Evolutionary conservation across 1,140 invertebrate species (phyloP), one percentile per base, ranked within the genome.

Genomic region (Bombus terrestris): DNA sequence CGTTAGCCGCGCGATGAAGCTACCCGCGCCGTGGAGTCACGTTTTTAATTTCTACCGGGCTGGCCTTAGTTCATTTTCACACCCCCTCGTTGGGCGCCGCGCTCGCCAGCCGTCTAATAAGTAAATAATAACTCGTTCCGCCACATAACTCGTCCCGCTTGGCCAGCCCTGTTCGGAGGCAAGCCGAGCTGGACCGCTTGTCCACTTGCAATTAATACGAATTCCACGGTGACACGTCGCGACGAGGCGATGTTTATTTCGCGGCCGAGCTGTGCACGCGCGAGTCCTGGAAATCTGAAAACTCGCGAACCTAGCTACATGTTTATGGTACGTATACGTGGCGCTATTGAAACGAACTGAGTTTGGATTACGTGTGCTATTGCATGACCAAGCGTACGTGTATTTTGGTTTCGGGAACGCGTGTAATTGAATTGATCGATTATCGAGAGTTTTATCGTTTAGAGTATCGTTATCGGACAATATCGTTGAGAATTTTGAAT

Each of bases 31-130:
- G 86, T 81, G 78, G 86, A 92, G 92, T 92, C 92, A 92, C 92
- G 92, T 92, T 92, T 92, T 92, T 92, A 92, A 92, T 92, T 92
- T 92, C 92, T 92, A 90, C 76, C 88, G 28, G 39, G 83, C 83
- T 78, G 91, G 86, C 80, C 87, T 92, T 91, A 92, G 85, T 92
- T 92, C 89, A 92, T 92, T 92, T 92, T 92, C 91, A 92, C 91
- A 92, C 91, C 91, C 91, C 79, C 83, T 71, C 87, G 41, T 80
- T 77, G 64, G 77, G 72, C 82, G 81, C 68, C 77, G 72, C 76
- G 71, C 73, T 85, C 84, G 77, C 69, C 83, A 75, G 71, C 64
- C 78, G 79, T 91, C 89, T 92, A 92, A 92, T 92, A 91, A 91
- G 91, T 92, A 92, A 90, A 92, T 92, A 91, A 91, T 91, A 92